phyloP scores from a whole-genome alignment of 2,888 invertebrate species.

The Caenorhabditis parvicauda region DNA sequence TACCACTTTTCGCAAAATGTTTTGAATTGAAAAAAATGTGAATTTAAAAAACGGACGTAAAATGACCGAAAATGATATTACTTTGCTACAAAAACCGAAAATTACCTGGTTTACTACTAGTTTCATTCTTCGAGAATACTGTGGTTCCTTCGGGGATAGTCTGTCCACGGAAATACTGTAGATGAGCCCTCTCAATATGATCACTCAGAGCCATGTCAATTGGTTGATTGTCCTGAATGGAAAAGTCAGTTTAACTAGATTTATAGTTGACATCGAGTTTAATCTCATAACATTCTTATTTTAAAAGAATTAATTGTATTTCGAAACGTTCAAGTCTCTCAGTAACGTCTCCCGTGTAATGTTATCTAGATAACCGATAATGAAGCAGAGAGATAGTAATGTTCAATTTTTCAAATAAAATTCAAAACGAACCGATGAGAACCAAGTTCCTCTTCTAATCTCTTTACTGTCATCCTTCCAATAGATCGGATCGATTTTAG shows the following conservation, averaged over 20 bases:
- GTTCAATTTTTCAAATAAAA: neutral
- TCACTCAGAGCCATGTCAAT: slow-evolving; percentile 69
- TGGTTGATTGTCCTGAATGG: slow-evolving; percentile 67
- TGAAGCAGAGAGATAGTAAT: no score
- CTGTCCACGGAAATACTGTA: slow-evolving; percentile 68
- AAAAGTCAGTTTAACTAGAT: no score
- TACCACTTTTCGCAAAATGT: neutral
- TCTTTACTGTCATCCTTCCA: slow-evolving; percentile 69
- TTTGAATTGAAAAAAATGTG: neutral
- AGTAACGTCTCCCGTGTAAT: no score
- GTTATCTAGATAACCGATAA: no score
- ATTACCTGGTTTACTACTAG: slow-evolving; percentile 60
- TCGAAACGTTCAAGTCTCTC: no score
- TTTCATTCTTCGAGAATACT: slow-evolving; percentile 56
- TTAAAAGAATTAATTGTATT: no score
- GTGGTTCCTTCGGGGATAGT: slow-evolving; percentile 54
- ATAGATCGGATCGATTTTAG: slow-evolving; percentile 47
- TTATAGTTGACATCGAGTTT: no score
- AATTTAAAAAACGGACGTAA: no score
- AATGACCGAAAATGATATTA: no score
- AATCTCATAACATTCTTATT: no score
- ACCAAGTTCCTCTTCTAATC: slow-evolving; percentile 72
- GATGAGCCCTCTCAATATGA: slow-evolving; percentile 70
- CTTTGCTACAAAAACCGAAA: neutral
- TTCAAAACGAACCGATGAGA: slow-evolving; percentile 65